Base-by-base conservation (phyloP, 2,888 invertebrate genomes). In the Terebella lapidaria region DNA sequence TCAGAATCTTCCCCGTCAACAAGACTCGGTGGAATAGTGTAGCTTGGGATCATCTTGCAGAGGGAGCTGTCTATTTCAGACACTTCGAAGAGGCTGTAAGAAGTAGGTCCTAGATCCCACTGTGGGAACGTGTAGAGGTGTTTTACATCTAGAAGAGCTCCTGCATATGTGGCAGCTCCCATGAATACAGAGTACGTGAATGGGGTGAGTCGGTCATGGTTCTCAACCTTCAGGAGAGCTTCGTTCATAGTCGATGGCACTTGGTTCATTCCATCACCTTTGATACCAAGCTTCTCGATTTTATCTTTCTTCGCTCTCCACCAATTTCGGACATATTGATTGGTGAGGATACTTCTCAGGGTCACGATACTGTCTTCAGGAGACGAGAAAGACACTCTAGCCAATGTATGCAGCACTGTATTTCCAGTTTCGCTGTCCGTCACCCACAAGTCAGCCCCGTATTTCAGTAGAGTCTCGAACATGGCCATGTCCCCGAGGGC, bases 101-200 rank as follows among this genome's bases (percentile, higher is more conserved):
- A 5, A 10, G n/a, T 35, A 10, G 55, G 55, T 35, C 55, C 55
- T 20, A 10, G 20, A 15, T 25, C 15, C 55, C 55, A 55, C 24
- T 55, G 55, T 4, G 55, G 55, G 24, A 55, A 55, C 18, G 5
- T 29, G 35, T 55, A 55, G 15, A 55, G 30, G 24, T 55, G 30
- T 20, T 15, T 5, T 20, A 24, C 22, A 10, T 55, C n/a, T 20
- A 55, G 4, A 4, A 55, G 15, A 20, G 24, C 4, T 15, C 15
- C 5, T n/a, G 22, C 18, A 4, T 20, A 4, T 3, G 29, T 35
- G 3, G 22, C n/a, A 10, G 30, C 35, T 3, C 55, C 30, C n/a
- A 35, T 4, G 20, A 3, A n/a, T 15, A 24, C 24, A 5, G 30
- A n/a, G 20, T 35, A 35, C 10, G 30, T 35, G 20, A 55, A 24